Evolutionary conservation across 1,140 invertebrate species (phyloP), one percentile per base, ranked within the genome.

Genomic region (Dolichoris vasculosae): DNA sequence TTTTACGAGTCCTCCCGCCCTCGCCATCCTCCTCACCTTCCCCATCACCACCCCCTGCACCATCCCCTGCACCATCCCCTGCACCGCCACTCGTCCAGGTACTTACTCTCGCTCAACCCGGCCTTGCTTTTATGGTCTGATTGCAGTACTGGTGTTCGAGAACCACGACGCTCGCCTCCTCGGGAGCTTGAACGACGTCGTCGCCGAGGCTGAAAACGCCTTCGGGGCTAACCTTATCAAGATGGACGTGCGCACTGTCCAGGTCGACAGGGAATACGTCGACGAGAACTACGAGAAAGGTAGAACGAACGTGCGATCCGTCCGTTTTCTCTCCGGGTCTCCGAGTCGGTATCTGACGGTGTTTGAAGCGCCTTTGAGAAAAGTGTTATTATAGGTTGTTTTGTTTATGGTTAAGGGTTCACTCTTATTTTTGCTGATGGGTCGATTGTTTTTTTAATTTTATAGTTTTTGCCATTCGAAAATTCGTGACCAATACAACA

Each of bases 121-220:
- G 23, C 23, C 11, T 59, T 59, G 23, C 30, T 64, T 40, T 43
- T 43, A 20, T 81, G 38, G 30, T 40, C 2, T n/a, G n/a, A n/a
- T 88, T 84, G 2, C 80, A 93, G 93, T 93, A 40, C 88, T 93
- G 71, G 90, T 92, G 11, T 67, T 92, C 4, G 92, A 93, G 48
- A 87, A 91, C 40, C 84, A 87, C 2, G 92, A 93, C 46, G 80
- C 73, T 7, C 73, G 85, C 23, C 87, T 91, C 23, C 86, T 91
- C n/a, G 82, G 79, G 46, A 77, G 88, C 8, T 23, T 93, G 3
- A 90, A 91, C 75, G 89, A 91, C 0, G 88, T 90, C 59, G 83
- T 90, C 38, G 83, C 90, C 0, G 85, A 86, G 8, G 89, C 89
- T 2, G 90, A 93, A 85, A 90, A 87, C 40, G 86, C 87, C 26